Evolutionary conservation across 2,113 vertebrate genomes (phyloP).

Genomic region (Falcunculus frontatus): DNA sequence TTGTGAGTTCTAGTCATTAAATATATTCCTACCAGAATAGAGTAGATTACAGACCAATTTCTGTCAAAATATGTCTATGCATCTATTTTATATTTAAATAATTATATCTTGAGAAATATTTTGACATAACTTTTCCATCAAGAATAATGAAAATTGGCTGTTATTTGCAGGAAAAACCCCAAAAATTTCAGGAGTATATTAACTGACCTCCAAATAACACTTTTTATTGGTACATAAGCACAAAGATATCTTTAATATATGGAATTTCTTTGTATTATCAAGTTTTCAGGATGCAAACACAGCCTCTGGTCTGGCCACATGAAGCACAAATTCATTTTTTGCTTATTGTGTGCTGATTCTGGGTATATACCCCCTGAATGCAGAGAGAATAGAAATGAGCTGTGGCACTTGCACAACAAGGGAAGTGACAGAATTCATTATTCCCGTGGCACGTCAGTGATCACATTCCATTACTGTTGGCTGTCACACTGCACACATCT

Average conservation of each 20-base stretch:
- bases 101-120: neutral
- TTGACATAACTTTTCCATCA: neutral
- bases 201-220: neutral
- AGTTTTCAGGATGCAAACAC: neutral
- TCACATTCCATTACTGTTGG: neutral
- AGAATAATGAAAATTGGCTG: neutral
- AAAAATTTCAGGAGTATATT: neutral
- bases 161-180: fast-evolving
- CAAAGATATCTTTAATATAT: neutral
- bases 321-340: neutral
- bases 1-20: neutral
- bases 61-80: neutral
- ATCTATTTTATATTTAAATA: neutral
- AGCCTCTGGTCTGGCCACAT: neutral
- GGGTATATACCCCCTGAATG: neutral
- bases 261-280: neutral
- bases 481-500: neutral
- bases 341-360: neutral
- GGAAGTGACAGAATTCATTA: slow-evolving; percentile 37
- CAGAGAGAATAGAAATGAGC: neutral
- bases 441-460: neutral
- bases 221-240: neutral
- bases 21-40: neutral
- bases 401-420: neutral
- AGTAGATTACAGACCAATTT: neutral